These are phyloP conservation scores for Neodon shergylaensis DNA, from an alignment of 2,113 vertebrate genomes.

Conservation along the genomic window DNA sequence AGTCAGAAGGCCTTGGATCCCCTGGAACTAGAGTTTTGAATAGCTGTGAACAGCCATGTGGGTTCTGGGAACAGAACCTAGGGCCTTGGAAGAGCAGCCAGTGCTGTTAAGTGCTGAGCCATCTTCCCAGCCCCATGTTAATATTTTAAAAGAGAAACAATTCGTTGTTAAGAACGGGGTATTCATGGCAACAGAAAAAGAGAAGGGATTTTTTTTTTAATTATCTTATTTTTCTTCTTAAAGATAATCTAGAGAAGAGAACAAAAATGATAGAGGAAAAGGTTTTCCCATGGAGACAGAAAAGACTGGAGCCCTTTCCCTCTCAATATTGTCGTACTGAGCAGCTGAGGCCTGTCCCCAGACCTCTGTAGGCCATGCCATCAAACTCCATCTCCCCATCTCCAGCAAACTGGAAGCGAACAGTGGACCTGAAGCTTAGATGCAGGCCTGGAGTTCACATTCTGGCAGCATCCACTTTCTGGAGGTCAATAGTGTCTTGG, in stretches of 20 bases:
- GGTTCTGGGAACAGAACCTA: neutral
- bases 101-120: neutral
- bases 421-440: rapidly evolving
- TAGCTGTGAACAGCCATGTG: no score
- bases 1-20: neutral
- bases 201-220: neutral
- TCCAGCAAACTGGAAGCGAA: neutral
- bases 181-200: neutral
- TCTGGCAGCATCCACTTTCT: neutral
- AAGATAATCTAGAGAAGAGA: neutral
- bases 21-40: neutral
- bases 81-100: neutral
- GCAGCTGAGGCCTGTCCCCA: no score
- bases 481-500: neutral
- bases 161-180: neutral
- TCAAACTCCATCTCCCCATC: neutral
- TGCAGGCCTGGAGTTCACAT: no score
- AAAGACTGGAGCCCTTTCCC: neutral
- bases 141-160: neutral
- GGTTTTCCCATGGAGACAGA: neutral
- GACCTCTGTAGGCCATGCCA: neutral
- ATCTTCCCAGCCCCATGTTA: neutral
- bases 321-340: neutral
- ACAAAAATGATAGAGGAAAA: neutral
- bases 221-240: neutral